Conservation (phyloP, 2,888 invertebrate genomes). For the Tholera decimalis region DNA sequence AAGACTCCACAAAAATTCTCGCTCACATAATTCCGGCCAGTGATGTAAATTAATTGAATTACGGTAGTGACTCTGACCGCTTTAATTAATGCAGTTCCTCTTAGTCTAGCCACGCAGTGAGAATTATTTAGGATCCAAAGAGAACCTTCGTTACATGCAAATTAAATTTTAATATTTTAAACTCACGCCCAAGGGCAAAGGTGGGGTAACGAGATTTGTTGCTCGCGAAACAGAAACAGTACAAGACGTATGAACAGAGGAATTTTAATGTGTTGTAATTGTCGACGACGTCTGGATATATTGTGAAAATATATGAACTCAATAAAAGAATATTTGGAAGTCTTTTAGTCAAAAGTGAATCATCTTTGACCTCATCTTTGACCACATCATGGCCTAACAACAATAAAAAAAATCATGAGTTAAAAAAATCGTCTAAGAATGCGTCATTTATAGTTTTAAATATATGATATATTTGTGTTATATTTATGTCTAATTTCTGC, state of each 20-base stretch:
- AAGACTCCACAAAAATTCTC: slow-evolving; percentile 14
- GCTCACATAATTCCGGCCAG: neutral
- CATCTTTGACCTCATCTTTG: no score
- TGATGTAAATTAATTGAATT: slow-evolving; percentile 62
- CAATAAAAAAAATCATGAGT: no score
- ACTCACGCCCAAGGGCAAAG: slow-evolving; percentile 45
- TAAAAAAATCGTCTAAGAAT: no score
- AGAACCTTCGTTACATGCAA: slow-evolving; percentile 62
- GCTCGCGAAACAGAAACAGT: slow-evolving; percentile 42
- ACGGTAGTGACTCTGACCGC: slow-evolving; percentile 58
- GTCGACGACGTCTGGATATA: neutral
- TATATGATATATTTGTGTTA: no score
- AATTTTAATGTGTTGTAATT: slow-evolving; percentile 10
- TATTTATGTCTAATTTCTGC: no score
- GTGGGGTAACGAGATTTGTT: slow-evolving; percentile 63
- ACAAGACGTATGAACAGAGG: slow-evolving; percentile 10
- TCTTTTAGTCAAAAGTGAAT: neutral
- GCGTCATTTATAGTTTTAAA: no score
- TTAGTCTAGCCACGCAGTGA: slow-evolving; percentile 67
- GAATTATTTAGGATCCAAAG: slow-evolving; percentile 67
- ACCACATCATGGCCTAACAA: no score
- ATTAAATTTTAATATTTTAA: slow-evolving; percentile 76
- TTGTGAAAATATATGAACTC: neutral
- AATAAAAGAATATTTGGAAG: no score
- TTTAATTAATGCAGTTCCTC: slow-evolving; percentile 65